phyloP scores from a whole-genome alignment of 2,113 vertebrate species.

The Caretta caretta region DNA sequence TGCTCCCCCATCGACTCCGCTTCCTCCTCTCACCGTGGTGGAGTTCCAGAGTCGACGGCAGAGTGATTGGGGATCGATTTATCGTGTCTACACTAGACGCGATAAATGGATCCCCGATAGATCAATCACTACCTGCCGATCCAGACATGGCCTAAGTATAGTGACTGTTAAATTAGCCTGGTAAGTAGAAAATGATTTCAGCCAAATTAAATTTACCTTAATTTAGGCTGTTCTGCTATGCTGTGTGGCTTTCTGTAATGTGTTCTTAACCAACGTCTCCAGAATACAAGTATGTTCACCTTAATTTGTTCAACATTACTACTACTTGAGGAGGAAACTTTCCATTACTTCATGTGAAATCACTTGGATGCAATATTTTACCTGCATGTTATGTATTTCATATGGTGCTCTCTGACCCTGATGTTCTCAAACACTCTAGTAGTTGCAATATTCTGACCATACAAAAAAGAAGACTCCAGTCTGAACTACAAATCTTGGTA shows the following conservation, averaged over 20 bases:
- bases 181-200: constrained; percentile 49
- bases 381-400: neutral
- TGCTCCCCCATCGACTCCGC: too few relatives aligned
- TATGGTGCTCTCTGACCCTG: neutral
- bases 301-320: neutral
- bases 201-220: constrained; percentile 27
- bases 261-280: neutral
- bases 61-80: too few relatives aligned
- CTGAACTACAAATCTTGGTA: neutral
- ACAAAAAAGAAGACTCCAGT: neutral
- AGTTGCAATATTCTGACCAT: neutral
- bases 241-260: neutral
- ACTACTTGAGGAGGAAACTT: neutral
- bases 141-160: neutral
- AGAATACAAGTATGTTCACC: neutral
- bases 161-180: constrained; percentile 32
- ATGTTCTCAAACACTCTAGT: neutral
- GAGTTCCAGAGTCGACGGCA: too few relatives aligned
- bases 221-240: neutral
- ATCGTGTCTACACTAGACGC: too few relatives aligned
- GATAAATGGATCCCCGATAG: too few relatives aligned
- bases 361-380: neutral
- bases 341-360: neutral
- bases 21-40: too few relatives aligned
- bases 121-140: too few relatives aligned